phyloP scores from a whole-genome alignment of 37 sponge, comb jelly and placozoan species.

The Agelas oroides region DNA sequence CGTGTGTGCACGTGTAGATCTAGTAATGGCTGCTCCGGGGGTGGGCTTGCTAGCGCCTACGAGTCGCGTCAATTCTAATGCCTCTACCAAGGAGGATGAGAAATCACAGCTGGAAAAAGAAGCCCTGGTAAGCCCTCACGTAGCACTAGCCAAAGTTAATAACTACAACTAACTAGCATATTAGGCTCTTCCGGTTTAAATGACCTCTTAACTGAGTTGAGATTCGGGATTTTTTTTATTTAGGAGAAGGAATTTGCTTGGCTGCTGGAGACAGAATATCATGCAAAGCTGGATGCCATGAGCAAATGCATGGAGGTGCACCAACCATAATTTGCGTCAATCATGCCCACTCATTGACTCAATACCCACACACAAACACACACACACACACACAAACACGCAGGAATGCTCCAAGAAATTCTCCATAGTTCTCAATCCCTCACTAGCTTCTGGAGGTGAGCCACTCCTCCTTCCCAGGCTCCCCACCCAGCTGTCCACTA shows the following conservation, averaged over 20 bases:
- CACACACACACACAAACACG: neutral
- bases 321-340: no score
- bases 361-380: neutral
- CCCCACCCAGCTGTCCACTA: no score
- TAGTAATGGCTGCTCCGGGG: neutral
- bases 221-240: neutral
- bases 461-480: no score
- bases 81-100: neutral
- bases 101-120: neutral
- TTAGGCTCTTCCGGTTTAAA: neutral
- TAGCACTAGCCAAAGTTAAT: neutral
- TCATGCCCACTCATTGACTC: no score
- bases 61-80: neutral
- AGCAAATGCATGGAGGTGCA: conserved; percentile 45
- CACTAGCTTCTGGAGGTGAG: neutral
- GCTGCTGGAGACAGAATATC: conserved; percentile 65
- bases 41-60: neutral
- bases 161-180: no score
- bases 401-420: conserved; percentile 58
- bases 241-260: conserved; percentile 72
- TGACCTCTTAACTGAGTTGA: no score
- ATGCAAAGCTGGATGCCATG: conserved; percentile 36
- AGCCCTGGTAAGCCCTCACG: neutral
- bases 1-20: no score
- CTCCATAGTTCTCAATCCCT: conserved; percentile 14